phyloP scores from a whole-genome alignment of 2,888 invertebrate species.

The Zaprionus obscuricornis region DNA sequence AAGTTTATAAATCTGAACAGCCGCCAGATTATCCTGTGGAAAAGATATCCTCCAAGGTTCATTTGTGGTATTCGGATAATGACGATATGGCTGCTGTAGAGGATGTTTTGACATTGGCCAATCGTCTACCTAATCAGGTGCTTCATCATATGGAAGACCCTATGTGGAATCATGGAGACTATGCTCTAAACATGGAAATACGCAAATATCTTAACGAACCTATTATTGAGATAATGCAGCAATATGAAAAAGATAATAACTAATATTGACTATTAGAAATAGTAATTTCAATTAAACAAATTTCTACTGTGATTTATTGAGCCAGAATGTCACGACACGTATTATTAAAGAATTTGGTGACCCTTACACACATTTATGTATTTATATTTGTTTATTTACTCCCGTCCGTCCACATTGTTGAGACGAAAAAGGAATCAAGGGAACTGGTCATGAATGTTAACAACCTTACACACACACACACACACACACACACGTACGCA shows the following conservation, averaged over 20 bases:
- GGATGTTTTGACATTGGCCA: conserved; percentile 66
- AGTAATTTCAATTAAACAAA: not conserved
- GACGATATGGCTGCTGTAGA: conserved; percentile 85
- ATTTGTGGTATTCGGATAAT: conserved; percentile 84
- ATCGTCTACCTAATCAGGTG: conserved; percentile 67
- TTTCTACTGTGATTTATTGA: conserved; percentile 11
- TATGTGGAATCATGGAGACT: conserved; percentile 77
- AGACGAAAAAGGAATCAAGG: too few relatives aligned
- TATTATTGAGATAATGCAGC: conserved; percentile 60
- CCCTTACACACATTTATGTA: too few relatives aligned
- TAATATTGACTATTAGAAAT: conserved; percentile 17
- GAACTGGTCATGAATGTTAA: too few relatives aligned
- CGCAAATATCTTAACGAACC: conserved; percentile 63
- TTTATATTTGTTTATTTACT: too few relatives aligned
- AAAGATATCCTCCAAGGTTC: conserved; percentile 84
- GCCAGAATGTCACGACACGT: too few relatives aligned
- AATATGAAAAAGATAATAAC: conserved; percentile 42
- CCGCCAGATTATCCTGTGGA: conserved; percentile 84
- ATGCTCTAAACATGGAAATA: conserved; percentile 57
- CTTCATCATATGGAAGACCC: conserved; percentile 50
- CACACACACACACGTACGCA: too few relatives aligned
- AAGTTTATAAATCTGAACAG: conserved; percentile 48
- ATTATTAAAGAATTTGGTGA: too few relatives aligned
- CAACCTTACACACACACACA: too few relatives aligned
- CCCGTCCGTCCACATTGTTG: too few relatives aligned